Percentiles rank a stretch among this genome's conserved stretches.
Conservation (phyloP, 2,888 invertebrate genomes). For the Plebejus argus region DNA sequence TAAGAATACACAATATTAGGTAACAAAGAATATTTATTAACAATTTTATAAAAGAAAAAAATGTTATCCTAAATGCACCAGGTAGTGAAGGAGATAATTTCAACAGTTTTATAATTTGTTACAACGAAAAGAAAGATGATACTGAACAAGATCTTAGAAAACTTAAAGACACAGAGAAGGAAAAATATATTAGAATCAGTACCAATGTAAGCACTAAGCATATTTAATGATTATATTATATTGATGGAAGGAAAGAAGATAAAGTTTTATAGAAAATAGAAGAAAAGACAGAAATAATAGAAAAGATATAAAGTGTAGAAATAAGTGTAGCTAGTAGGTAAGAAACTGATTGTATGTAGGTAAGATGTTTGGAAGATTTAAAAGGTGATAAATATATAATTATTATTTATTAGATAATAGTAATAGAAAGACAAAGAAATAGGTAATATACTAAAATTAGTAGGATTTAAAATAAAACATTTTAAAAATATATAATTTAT, state of each 20-base stretch:
- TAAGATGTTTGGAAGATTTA: neutral
- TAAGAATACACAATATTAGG: conserved; percentile 30
- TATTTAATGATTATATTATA: neutral
- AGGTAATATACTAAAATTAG: neutral
- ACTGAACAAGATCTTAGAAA: neutral
- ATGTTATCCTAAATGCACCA: conserved; percentile 20
- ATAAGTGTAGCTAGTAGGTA: neutral
- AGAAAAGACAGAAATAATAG: neutral
- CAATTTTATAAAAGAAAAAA: conserved; percentile 9
- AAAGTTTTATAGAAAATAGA: neutral
- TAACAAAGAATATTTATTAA: conserved; percentile 31
- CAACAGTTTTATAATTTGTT: neutral
- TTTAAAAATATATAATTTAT: neutral
- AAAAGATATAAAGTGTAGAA: neutral
- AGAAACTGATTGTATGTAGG: neutral
- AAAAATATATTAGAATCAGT: neutral
- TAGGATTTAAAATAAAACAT: neutral
- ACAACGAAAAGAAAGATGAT: neutral
- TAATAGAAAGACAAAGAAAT: neutral
- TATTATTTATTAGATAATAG: neutral
- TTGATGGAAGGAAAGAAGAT: neutral
- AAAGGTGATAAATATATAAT: neutral
- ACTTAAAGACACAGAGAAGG: neutral
- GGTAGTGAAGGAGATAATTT: neutral
- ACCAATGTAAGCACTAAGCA: neutral